phyloP scores from a whole-genome alignment of 2,113 vertebrate species.

The Lagenorhynchus albirostris region DNA sequence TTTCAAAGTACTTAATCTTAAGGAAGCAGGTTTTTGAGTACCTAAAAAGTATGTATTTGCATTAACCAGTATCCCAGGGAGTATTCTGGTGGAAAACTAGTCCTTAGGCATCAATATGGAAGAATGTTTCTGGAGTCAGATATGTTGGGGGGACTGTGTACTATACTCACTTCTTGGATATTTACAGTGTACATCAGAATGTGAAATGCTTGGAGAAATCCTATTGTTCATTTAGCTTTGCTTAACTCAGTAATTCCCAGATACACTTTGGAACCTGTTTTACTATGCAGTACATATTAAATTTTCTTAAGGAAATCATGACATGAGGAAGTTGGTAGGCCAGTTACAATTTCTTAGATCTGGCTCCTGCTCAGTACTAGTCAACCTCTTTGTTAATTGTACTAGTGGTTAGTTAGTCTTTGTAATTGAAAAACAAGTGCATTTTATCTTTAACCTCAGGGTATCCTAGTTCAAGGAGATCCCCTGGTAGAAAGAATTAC shows the following conservation, averaged over 20 bases:
- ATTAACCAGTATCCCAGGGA: background rate
- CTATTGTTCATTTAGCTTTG: conserved; percentile 11
- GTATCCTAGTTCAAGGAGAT: background rate
- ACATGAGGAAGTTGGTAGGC: background rate
- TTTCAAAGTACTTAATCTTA: background rate
- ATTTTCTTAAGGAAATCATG: conserved; percentile 21
- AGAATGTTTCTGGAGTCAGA: background rate
- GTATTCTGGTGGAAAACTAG: background rate
- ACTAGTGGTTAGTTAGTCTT: background rate
- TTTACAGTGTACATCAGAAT: background rate
- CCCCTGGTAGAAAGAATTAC: background rate
- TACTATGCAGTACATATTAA: background rate
- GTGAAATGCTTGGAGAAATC: background rate
- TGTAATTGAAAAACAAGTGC: background rate
- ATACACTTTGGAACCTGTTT: conserved; percentile 12
- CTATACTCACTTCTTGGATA: background rate
- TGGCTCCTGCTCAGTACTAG: background rate
- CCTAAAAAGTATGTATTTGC: background rate
- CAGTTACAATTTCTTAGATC: background rate
- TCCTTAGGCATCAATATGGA: background rate
- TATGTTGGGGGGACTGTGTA: background rate
- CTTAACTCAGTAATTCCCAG: background rate
- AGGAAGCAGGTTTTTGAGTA: background rate
- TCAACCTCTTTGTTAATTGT: conserved; percentile 8
- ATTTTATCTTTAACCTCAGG: background rate